phyloP scores from a whole-genome alignment of 2,113 vertebrate genomes.

The Myiagra hebetior region DNA sequence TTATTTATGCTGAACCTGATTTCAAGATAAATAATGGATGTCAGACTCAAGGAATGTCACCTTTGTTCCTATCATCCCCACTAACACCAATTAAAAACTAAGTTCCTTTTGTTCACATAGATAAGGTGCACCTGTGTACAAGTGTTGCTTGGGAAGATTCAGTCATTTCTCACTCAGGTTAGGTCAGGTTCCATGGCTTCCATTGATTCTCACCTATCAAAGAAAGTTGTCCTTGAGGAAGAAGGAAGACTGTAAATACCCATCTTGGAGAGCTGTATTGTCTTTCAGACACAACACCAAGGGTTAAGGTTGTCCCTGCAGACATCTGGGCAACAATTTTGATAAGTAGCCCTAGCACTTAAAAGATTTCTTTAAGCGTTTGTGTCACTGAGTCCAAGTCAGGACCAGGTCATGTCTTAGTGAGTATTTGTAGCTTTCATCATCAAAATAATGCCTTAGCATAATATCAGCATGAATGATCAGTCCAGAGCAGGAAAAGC shows the following conservation, averaged over 20 bases:
- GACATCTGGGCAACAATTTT: not conserved
- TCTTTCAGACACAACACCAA: not conserved
- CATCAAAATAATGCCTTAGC: not conserved
- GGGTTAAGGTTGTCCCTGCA: not conserved
- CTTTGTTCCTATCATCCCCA: not conserved
- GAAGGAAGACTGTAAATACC: not conserved
- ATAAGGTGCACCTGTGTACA: not conserved
- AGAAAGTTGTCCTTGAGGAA: not conserved
- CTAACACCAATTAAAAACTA: not conserved
- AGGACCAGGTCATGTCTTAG: not conserved
- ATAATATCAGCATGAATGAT: not conserved
- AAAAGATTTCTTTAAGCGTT: not conserved
- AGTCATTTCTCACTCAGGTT: not conserved
- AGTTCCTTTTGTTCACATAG: not conserved
- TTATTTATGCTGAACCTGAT: not conserved
- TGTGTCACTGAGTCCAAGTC: not conserved
- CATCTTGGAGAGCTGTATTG: not conserved
- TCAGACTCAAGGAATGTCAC: constrained; percentile 5
- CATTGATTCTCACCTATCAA: not conserved
- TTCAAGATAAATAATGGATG: constrained; percentile 1
- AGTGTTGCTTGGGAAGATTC: not conserved
- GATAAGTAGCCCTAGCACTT: not conserved
- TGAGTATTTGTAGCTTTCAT: not conserved
- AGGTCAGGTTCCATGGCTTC: not conserved
- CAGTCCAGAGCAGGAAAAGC: not conserved